Base-by-base conservation (phyloP, 2,888 invertebrate genomes). In the Drosophila vallismaia region DNA sequence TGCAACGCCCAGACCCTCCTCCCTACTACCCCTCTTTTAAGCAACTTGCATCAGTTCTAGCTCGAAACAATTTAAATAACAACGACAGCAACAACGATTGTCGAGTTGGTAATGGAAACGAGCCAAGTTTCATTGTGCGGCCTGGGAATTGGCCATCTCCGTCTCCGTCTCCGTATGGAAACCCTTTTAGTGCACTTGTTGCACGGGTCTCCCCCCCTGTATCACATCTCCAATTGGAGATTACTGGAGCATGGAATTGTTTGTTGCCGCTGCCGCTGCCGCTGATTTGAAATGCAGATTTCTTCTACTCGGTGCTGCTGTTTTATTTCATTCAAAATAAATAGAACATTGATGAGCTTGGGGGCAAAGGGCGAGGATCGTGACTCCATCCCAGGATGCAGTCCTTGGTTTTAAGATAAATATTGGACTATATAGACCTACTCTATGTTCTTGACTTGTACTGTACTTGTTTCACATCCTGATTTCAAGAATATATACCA, bases 211-310 rank as follows among this genome's bases (percentile, higher is more conserved):
- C n/a, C 26, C 2, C n/a, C 24, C 8, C 33, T 10, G 44, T 24
- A 10, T 24, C 29, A 31, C 46, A 29, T 26, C 52, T 12, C 55
- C 49, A 55, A 49, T 49, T 67, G 55, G 54, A 66, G 82, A 75
- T 79, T 79, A 79, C 83, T 79, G 83, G 79, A 79, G 79, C 79
- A 77, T 83, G 79, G 72, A 57, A 76, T 72, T 76, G 69, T 62
- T 62, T 53, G 62, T 57, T 76, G 74, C 33, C 63, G 57, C 52
- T 75, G 68, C 36, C 56, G 60, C 36, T 70, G 64, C 31, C 19
- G 50, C 63, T 77, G 71, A 83, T 82, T 86, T 82, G 76, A 79
- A 82, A 82, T 82, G 80, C 86, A 82, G 86, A 83, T 82, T 83
- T 79, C 76, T 70, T 79, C 28, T 49, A 33, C 64, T 77, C 57